Evolutionary conservation across 2,888 invertebrate species (phyloP), one percentile per base, ranked within the genome.

Genomic region (Scaptomyza caliginosa): DNA sequence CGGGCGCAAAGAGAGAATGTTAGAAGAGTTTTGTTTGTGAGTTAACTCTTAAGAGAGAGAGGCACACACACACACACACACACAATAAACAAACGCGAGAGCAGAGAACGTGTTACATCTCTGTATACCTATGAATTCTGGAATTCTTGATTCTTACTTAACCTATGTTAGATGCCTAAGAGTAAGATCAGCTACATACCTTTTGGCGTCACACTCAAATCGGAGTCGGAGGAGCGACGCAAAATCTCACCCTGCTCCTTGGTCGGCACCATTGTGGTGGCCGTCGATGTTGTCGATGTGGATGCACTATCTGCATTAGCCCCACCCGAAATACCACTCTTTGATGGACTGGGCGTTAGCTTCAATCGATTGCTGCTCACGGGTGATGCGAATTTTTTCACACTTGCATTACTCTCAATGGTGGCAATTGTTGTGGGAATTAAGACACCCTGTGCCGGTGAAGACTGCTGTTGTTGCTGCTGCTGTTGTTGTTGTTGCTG

Each of bases 161-260:
- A 45, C 10, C 52, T 67, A 60, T 7, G 6, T 24, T 55, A 55
- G 23, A 19, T 59, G n/a, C 28, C 50, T 58, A 67, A 21, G 2
- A 34, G 13, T 36, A 3, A 36, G 24, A 36, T 24, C 17, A 34
- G 13, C 43, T 67, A 83, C 89, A 92, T 92, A 98, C 98, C 97
- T 95, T 97, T 98, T 4, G 97, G 97, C 10, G 97, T 97, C 46
- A 97, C 94, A 92, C 96, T 97, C 75, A 97, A 93, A 92, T 98
- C 98, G 0, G 98, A 98, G 91, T 98, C 98, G 2, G 98, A 98
- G 3, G 97, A 97, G 77, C 98, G 93, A 51, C 97, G 93, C 88
- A 95, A 95, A 67, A 95, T 92, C 91, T 93, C 91, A 90, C 89
- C 49, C 90, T 88, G 62, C 55, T 90, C 93, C 32, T 89, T 90